phyloP scores from a whole-genome alignment of 2,797 vertebrate species.

The Tapirus indicus region DNA sequence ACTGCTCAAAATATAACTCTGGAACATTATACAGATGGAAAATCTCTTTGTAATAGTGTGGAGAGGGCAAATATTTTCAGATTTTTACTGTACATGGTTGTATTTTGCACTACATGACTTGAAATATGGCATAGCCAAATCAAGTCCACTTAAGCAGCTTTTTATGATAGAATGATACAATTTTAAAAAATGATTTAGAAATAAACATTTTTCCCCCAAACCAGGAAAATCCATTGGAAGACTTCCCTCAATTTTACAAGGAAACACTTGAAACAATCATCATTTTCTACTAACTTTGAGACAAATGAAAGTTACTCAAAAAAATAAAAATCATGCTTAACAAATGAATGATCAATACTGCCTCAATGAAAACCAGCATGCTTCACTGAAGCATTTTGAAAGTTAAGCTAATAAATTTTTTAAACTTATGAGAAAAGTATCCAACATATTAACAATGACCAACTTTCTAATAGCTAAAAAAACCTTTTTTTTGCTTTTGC shows the following conservation, averaged over 20 bases:
- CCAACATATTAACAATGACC: constrained; percentile 4
- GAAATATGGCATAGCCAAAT: neutral
- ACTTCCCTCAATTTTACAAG: neutral
- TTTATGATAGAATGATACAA: neutral
- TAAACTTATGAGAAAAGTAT: neutral
- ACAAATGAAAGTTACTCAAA: neutral
- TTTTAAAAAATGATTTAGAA: neutral
- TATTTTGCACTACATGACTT: neutral
- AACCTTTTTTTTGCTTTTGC: neutral
- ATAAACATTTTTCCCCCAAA: neutral
- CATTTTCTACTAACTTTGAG: constrained; percentile 36
- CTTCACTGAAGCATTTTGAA: neutral
- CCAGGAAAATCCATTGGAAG: neutral
- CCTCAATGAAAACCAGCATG: neutral
- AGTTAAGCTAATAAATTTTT: neutral
- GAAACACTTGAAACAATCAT: constrained; percentile 21
- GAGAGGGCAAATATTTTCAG: neutral
- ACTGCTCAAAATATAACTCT: neutral
- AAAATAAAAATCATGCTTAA: neutral
- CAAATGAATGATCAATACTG: neutral
- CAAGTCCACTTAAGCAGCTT: constrained; percentile 6
- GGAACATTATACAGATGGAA: neutral
- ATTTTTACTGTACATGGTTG: neutral
- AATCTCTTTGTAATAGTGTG: neutral
- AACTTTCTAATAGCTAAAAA: constrained; percentile 25